Percentiles rank a stretch among this genome's conserved stretches.
These are phyloP conservation scores for Heliconius erato DNA, from an alignment of 2,888 invertebrate species.

Conservation along the genomic window DNA sequence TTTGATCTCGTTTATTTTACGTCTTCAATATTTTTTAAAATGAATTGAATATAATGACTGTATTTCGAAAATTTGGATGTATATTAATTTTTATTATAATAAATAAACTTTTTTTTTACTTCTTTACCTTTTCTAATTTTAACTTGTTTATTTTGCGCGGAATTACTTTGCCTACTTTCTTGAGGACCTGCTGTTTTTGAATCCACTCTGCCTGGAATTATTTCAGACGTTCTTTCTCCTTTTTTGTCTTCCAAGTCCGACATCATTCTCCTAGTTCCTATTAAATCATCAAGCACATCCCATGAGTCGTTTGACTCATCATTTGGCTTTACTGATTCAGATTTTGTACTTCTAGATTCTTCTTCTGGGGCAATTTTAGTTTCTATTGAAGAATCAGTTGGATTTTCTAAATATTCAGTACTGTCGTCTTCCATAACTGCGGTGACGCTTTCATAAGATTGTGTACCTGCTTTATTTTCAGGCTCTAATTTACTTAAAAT, in stretches of 20 bases:
- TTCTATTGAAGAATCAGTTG: slow-evolving; percentile 1
- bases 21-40: too few relatives aligned
- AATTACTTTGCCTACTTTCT: background rate
- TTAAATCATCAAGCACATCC: slow-evolving; percentile 37
- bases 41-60: background rate
- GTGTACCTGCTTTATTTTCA: slow-evolving; percentile 17
- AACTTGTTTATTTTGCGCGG: background rate
- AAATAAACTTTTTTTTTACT: background rate
- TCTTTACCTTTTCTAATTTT: background rate
- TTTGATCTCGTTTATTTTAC: background rate
- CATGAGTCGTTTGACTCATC: slow-evolving; percentile 36
- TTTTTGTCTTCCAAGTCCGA: background rate
- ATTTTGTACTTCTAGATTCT: background rate
- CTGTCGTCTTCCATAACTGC: background rate
- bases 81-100: background rate
- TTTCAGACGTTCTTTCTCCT: background rate
- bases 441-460: slow-evolving; percentile 31
- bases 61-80: background rate
- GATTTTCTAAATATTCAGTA: slow-evolving; percentile 32
- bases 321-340: slow-evolving; percentile 1
- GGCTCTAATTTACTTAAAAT: background rate
- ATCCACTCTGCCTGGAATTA: background rate
- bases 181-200: background rate
- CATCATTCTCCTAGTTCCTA: slow-evolving; percentile 31
- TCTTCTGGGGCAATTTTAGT: slow-evolving; percentile 1